Percentiles rank a stretch among this genome's conserved stretches.
These are phyloP conservation scores for Eulithis prunata DNA, from an alignment of 2,888 invertebrate genomes.

Conservation along the genomic window DNA sequence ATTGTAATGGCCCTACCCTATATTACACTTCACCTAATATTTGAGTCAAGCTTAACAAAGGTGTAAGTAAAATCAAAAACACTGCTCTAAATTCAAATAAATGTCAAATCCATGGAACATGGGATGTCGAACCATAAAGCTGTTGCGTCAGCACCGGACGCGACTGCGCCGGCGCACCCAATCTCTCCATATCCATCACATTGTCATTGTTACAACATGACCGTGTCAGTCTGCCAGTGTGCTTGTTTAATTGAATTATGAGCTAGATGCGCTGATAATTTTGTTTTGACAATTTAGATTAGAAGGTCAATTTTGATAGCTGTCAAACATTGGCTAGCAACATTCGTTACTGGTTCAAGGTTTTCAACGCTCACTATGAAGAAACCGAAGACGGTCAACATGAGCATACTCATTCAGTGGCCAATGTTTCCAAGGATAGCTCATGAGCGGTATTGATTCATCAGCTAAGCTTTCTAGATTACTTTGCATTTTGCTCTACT, in stretches of 20 bases:
- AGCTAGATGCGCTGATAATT: conserved; percentile 45
- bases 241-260: conserved; percentile 55
- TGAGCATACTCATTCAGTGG: too few relatives aligned
- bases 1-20: conserved; percentile 18
- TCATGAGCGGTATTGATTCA: too few relatives aligned
- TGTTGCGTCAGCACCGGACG: conserved; percentile 67
- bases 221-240: conserved; percentile 47
- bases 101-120: conserved; percentile 33
- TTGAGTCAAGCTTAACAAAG: neutral
- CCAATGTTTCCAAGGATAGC: too few relatives aligned
- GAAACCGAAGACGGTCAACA: neutral
- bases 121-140: conserved; percentile 53
- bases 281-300: conserved; percentile 24
- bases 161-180: conserved; percentile 52
- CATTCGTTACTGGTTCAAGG: neutral
- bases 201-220: conserved; percentile 59
- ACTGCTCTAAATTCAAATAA: neutral
- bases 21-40: conserved; percentile 6
- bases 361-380: neutral
- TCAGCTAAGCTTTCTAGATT: too few relatives aligned
- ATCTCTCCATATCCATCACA: conserved; percentile 61
- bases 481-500: too few relatives aligned
- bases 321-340: neutral
- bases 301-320: conserved; percentile 26
- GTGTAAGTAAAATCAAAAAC: neutral